A percentile compares a stretch with the other conserved stretches of the same genome.
These are phyloP conservation scores for Antennarius striatus DNA, from an alignment of 2,113 vertebrate species.

Conservation along the genomic window DNA sequence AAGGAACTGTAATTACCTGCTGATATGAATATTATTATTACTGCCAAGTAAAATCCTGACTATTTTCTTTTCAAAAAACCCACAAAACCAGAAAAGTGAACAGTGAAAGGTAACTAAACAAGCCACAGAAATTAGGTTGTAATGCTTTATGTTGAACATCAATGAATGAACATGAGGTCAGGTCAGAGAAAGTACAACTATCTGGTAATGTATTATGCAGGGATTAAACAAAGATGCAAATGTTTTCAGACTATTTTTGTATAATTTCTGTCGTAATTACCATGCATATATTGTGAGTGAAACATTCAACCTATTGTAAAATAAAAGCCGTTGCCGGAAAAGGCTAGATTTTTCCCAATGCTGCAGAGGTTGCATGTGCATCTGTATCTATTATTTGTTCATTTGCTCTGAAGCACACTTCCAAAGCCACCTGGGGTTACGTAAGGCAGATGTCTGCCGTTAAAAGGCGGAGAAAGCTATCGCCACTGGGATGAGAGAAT, in stretches of 20 bases:
- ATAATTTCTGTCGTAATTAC: conserved; percentile 6
- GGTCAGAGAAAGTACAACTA: conserved; percentile 9
- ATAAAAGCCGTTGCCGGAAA: conserved; percentile 2
- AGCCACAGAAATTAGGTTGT: background rate
- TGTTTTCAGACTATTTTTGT: background rate
- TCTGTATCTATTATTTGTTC: conserved; percentile 18
- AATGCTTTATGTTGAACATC: conserved; percentile 29
- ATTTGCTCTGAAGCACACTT: conserved; percentile 28
- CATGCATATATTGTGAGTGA: background rate
- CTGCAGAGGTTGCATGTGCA: conserved; percentile 9
- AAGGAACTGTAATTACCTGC: conserved; percentile 73
- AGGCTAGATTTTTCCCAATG: conserved; percentile 9
- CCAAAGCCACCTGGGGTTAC: conserved; percentile 46
- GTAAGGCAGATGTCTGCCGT: conserved; percentile 29
- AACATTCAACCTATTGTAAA: conserved; percentile 1
- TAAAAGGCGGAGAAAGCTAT: conserved; percentile 52
- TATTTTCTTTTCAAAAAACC: conserved; percentile 44
- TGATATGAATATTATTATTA: conserved; percentile 69
- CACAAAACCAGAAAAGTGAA: conserved; percentile 19
- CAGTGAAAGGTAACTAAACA: conserved; percentile 37
- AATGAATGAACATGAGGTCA: conserved; percentile 25
- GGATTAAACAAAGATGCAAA: conserved; percentile 19
- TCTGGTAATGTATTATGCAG: conserved; percentile 2
- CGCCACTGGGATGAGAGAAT: conserved; percentile 39
- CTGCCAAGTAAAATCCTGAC: conserved; percentile 38